Evolutionary conservation across 2,888 invertebrate species (phyloP), one percentile per base, ranked within the genome.

Genomic region (Palloptera scutellata): DNA sequence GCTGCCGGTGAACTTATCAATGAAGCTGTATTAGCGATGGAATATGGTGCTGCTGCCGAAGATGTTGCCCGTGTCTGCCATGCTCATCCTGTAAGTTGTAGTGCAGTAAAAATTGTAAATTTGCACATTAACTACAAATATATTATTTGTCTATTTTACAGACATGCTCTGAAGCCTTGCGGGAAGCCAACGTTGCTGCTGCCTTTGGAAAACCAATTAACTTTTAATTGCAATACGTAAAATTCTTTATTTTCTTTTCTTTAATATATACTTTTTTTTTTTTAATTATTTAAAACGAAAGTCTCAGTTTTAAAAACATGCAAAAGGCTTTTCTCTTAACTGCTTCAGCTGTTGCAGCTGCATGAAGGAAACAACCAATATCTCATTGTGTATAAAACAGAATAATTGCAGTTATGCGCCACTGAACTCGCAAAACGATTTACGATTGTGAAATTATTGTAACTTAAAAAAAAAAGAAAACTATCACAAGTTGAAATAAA

Each of bases 51-150:
- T 40, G 94, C 98, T 0, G 94, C 96, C 70, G 99, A 99, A 87
- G 99, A 99, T 85, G 91, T 99, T 74, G 98, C 99, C 19, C 89
- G 99, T 81, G 97, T 97, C 54, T 99, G 99, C 82, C 99, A 99
- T 87, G 98, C 99, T 66, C 99, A 99, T 90, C 99, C 99, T 57
- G 95, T 96, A 87, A 89, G 90, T 67, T 68, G 45, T 19, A 1
- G 9, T 40, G n/a, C 13, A 10, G 6, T 43, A 9, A 64, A 13
- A 13, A 65, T 57, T 41, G 51, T 10, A 4, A 1, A 13, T 53
- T 15, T 54, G 51, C 19, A 48, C 61, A 20, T 30, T 45, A 8
- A 58, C 48, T 15, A 8, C 63, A 42, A 55, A 13, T 48, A 57
- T 45, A 53, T 51, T 59, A 62, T 61, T 54, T 52, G 17, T 62